Base-by-base conservation (phyloP, 64 coral and sea anemone species). In the Stylophora pistillata region DNA sequence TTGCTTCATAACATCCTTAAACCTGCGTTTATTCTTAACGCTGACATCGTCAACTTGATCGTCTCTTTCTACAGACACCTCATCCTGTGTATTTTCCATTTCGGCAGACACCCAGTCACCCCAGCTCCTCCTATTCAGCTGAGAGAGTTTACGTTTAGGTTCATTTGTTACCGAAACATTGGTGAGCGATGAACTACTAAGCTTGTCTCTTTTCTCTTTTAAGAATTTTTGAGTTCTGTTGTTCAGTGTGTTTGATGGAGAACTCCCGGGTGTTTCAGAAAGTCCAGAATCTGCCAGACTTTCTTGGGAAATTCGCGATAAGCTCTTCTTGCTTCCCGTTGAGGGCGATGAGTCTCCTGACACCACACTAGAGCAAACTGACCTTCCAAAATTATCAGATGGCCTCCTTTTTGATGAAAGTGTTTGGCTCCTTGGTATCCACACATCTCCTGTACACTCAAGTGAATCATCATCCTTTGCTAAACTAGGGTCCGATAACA, bases 211-310 rank as follows among this genome's bases (percentile, higher is more conserved):
- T 86, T 34, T 76, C 30, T 65, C 56, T 14, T n/a, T 54, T 55
- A 21, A 70, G 62, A 15, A 23, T 78, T 70, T 78, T 28, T 26
- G 71, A 78, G 53, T 81, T 82, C 57, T 90, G 0, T 20, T 58
- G 1, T 62, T 76, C 32, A 96, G 65, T 13, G 91, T 96, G 65
- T 96, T 96, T 15, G 58, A 89, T 26, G 94, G 94, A 60, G 94
- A 96, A 27, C 85, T 82, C 15, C 92, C 94, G 9, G 94, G 87
- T 26, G 81, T 89, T 17, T 84, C 89, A 58, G 94, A 90, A 12
- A 96, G 87, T 47, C 91, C 94, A 52, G 94, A 96, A 60, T 96
- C 94, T 70, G 60, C 83, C 65, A 95, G 80, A 60, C 94, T 95
- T 58, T 95, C 94, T 77, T 96, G 80, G 18, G 94, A 96, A 54